Evolutionary conservation across 1,140 invertebrate species (phyloP).

Genomic region (Drosophila bocki): DNA sequence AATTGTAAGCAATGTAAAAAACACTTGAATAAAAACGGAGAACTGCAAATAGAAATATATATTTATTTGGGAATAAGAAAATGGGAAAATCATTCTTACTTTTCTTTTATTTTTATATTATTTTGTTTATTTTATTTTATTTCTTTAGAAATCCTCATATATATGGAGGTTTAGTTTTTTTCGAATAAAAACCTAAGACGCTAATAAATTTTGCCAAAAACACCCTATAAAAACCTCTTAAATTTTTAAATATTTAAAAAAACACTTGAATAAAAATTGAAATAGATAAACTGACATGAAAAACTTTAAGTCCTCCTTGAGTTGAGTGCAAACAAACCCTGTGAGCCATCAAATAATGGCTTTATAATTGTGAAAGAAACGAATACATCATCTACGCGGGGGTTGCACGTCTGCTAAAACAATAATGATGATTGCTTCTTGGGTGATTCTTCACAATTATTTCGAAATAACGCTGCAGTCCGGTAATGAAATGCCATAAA

Average conservation of each 20-base stretch:
- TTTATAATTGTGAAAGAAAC: constrained; percentile 71
- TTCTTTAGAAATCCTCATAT: too few species aligned
- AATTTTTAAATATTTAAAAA: not conserved
- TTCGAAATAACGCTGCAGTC: constrained; percentile 60
- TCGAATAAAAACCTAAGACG: not conserved
- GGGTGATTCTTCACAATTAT: constrained; percentile 52
- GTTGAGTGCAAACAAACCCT: constrained; percentile 44
- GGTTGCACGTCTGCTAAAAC: constrained; percentile 56
- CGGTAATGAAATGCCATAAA: constrained; percentile 71
- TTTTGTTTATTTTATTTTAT: too few species aligned
- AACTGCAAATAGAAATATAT: not conserved
- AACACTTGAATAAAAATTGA: not conserved
- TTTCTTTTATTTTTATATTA: too few species aligned
- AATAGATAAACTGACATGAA: not conserved
- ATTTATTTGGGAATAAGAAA: not conserved
- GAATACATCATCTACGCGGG: constrained; percentile 43
- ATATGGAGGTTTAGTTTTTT: not conserved
- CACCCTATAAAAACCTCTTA: not conserved
- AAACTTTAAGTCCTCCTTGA: not conserved
- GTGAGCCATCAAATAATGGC: constrained; percentile 53
- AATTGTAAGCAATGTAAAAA: not conserved
- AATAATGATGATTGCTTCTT: constrained; percentile 52
- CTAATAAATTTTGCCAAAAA: not conserved
- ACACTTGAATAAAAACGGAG: not conserved
- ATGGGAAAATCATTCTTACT: too few species aligned